These are phyloP conservation scores for Catamblyrhynchus diadema DNA, from an alignment of 2,797 vertebrate species.

Conservation along the genomic window DNA sequence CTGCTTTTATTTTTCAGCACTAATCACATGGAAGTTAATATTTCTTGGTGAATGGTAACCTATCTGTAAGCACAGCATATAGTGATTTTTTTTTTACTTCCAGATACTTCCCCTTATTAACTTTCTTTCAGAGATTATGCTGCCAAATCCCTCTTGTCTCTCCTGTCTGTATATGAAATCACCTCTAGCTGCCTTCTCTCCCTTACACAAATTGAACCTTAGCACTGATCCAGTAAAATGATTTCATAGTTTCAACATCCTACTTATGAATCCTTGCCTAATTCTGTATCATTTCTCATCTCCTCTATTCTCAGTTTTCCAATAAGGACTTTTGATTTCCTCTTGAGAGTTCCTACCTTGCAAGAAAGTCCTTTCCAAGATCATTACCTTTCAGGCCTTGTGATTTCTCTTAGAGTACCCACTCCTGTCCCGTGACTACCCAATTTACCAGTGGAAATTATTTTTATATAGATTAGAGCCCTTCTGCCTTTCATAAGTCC, in stretches of 20 bases:
- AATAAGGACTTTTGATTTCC: background rate
- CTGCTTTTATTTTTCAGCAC: background rate
- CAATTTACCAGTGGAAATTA: background rate
- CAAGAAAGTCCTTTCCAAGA: background rate
- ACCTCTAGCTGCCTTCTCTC: background rate
- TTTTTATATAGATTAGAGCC: background rate
- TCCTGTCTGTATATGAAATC: background rate
- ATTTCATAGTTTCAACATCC: background rate
- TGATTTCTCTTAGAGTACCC: background rate
- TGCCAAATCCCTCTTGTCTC: background rate
- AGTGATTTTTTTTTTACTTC: background rate
- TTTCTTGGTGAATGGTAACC: background rate
- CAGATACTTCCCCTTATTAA: background rate
- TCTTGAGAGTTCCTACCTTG: background rate
- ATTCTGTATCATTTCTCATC: background rate
- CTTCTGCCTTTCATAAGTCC: background rate
- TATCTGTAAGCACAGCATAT: background rate
- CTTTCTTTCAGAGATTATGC: background rate
- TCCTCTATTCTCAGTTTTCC: background rate
- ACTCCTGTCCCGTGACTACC: background rate
- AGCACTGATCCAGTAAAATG: background rate
- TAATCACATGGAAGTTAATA: background rate
- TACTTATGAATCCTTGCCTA: background rate
- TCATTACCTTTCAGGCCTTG: background rate
- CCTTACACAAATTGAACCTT: background rate